Conservation (phyloP, 1,140 invertebrate species). For the Hycleus phaleratus region DNA sequence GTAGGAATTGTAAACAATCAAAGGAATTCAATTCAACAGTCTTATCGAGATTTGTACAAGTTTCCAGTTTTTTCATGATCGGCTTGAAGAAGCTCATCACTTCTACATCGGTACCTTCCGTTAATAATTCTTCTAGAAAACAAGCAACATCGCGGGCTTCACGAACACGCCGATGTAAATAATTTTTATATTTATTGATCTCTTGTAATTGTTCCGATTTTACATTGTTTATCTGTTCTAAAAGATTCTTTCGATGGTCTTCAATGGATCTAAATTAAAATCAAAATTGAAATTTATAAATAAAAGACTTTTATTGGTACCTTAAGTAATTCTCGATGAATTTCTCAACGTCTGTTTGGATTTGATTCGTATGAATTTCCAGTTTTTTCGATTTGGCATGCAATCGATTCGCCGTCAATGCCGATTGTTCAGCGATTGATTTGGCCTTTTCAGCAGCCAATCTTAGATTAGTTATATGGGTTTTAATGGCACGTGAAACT, state of each 20-base stretch:
- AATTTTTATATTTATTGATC: conserved; percentile 41
- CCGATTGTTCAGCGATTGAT: conserved; percentile 42
- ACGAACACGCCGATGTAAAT: conserved; percentile 43
- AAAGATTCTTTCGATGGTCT: conserved; percentile 49
- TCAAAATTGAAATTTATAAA: no score
- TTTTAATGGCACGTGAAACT: conserved; percentile 44
- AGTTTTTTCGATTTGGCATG: conserved; percentile 43
- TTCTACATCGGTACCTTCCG: conserved; percentile 59
- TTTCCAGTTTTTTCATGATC: conserved; percentile 55
- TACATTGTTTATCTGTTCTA: conserved; percentile 40
- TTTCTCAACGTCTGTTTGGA: conserved; percentile 51
- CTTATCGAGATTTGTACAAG: conserved; percentile 42
- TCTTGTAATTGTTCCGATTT: conserved; percentile 44
- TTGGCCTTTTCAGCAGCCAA: conserved; percentile 45
- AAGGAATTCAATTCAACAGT: conserved; percentile 36
- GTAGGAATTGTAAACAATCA: conserved; percentile 44
- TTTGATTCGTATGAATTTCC: conserved; percentile 44
- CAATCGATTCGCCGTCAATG: conserved; percentile 29
- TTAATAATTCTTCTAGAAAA: conserved; percentile 54
- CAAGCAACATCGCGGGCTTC: conserved; percentile 48
- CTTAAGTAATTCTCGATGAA: conserved; percentile 51
- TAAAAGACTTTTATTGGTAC: no score
- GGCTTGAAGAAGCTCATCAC: conserved; percentile 55
- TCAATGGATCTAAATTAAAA: conserved; percentile 46
- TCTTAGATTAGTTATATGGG: conserved; percentile 42